phyloP scores from a whole-genome alignment of 1,140 invertebrate species.

The Drosophila mojavensis region DNA sequence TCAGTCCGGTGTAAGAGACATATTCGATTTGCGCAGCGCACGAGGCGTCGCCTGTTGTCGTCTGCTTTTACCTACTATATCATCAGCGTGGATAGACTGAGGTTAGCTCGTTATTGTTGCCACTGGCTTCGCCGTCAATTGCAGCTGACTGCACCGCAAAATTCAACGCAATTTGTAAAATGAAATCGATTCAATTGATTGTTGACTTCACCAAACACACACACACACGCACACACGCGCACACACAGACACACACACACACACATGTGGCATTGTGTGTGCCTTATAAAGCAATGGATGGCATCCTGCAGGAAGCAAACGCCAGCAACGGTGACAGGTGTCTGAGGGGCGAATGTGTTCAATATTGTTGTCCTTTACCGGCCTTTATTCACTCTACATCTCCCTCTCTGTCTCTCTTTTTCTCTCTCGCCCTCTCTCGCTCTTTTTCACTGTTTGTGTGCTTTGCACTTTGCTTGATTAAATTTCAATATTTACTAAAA shows the following conservation, averaged over 20 bases:
- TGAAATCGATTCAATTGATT: slow-evolving; percentile 83
- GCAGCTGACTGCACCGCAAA: slow-evolving; percentile 81
- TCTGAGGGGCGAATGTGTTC: slow-evolving; percentile 63
- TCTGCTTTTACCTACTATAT: background rate
- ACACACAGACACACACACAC: slow-evolving; percentile 30
- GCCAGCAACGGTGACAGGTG: slow-evolving; percentile 72
- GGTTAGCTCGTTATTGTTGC: slow-evolving; percentile 76
- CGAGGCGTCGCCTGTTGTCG: background rate
- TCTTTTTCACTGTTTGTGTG: slow-evolving; percentile 34
- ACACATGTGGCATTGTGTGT: slow-evolving; percentile 35
- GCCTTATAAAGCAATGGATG: slow-evolving; percentile 49
- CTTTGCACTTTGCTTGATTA: slow-evolving; percentile 80
- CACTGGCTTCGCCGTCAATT: slow-evolving; percentile 75
- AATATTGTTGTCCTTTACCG: slow-evolving; percentile 55
- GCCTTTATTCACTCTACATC: slow-evolving; percentile 22
- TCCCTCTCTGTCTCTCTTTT: slow-evolving; percentile 14
- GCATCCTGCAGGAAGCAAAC: slow-evolving; percentile 54
- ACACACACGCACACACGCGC: slow-evolving; percentile 22
- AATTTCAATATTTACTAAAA: slow-evolving; percentile 83
- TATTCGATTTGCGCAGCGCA: slow-evolving; percentile 13
- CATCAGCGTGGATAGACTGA: slow-evolving; percentile 21
- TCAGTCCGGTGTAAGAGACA: slow-evolving; percentile 52
- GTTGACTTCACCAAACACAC: slow-evolving; percentile 73
- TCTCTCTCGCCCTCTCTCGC: slow-evolving; percentile 13
- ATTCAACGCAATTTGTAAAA: slow-evolving; percentile 83